Percentiles rank a stretch among this genome's conserved stretches.
Conservation (phyloP, 1,140 invertebrate genomes). For the Xylocopa sonorina region DNA sequence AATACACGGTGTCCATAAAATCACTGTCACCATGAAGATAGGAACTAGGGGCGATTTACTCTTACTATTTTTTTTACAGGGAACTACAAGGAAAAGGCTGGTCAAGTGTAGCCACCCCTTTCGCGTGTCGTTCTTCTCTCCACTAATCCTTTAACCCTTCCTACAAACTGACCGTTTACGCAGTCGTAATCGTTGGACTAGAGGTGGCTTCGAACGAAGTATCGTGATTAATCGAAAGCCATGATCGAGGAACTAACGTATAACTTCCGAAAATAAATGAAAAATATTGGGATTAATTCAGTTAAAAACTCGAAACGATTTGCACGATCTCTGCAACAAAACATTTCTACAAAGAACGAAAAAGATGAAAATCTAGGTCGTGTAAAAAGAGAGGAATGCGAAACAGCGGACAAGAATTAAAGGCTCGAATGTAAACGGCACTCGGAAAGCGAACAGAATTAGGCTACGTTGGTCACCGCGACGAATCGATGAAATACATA, state of each 20-base stretch:
- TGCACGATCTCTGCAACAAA: too few relatives aligned
- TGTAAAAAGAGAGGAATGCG: conserved; percentile 3
- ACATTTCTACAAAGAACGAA: too few relatives aligned
- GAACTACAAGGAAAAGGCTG: conserved; percentile 61
- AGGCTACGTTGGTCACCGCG: background rate
- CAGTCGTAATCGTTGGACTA: background rate
- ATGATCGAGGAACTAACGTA: background rate
- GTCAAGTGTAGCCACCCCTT: conserved; percentile 58
- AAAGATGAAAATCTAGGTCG: background rate
- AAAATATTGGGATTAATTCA: too few relatives aligned
- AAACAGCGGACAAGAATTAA: conserved; percentile 4
- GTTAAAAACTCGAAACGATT: too few relatives aligned
- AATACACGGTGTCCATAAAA: background rate
- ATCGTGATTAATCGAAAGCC: background rate
- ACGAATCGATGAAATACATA: background rate
- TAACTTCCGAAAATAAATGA: too few relatives aligned
- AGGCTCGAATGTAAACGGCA: background rate
- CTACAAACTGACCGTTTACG: conserved; percentile 17
- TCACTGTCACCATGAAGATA: background rate
- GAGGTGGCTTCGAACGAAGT: background rate
- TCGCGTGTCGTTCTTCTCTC: conserved; percentile 53
- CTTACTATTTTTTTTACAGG: conserved; percentile 27
- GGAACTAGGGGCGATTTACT: background rate
- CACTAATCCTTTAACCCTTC: conserved; percentile 52
- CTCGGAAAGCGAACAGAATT: background rate